A percentile compares a stretch with the other conserved stretches of the same genome.
Conservation (phyloP, 2,797 vertebrate species). For the Peromyscus nudipes region DNA sequence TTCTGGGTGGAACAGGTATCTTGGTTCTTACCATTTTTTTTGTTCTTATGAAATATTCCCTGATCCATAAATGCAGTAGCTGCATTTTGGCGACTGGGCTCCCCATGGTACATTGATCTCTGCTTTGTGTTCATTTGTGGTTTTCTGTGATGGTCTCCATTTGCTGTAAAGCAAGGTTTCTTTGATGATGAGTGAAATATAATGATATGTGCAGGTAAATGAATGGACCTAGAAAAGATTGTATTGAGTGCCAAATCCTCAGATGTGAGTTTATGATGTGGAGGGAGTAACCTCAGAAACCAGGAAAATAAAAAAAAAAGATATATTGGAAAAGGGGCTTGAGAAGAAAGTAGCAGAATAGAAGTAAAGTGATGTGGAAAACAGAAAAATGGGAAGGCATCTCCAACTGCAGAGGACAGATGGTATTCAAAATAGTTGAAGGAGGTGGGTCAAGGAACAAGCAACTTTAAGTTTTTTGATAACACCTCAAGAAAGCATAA, state of each 20-base stretch:
- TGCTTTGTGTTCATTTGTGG: neutral
- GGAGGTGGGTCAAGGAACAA: neutral
- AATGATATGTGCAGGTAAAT: no score
- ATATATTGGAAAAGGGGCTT: neutral
- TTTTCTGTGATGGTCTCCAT: no score
- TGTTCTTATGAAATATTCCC: neutral
- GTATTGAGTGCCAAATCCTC: no score
- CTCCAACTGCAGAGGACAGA: no score
- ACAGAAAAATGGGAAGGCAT: neutral
- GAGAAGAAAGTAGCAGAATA: neutral
- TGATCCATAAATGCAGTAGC: neutral
- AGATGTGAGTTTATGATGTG: neutral
- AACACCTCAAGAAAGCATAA: neutral
- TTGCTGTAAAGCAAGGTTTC: no score
- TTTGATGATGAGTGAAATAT: no score
- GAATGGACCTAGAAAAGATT: no score
- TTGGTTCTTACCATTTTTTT: no score
- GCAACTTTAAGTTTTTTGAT: neutral
- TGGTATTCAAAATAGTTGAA: no score
- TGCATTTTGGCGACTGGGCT: no score
- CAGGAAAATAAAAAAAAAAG: neutral
- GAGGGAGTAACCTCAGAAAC: neutral
- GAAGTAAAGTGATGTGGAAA: neutral
- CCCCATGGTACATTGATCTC: neutral
- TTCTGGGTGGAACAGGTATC: no score